These are phyloP conservation scores for Drosophila azteca DNA, from an alignment of 1,140 invertebrate genomes.

Conservation along the genomic window DNA sequence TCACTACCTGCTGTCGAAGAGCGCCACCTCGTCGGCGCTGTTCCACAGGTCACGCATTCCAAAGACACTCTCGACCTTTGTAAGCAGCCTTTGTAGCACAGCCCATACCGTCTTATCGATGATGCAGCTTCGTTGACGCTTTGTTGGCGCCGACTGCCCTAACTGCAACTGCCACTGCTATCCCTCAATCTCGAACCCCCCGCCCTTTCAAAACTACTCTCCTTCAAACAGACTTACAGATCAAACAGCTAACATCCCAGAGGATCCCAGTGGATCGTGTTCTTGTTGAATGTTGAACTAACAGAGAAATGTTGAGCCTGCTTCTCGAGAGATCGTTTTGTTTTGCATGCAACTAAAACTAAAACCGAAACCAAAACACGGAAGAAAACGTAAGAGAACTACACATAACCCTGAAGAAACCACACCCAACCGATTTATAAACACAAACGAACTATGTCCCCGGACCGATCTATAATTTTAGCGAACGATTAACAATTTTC, in stretches of 20 bases:
- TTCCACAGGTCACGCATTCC: slow-evolving; percentile 84
- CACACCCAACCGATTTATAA: no score
- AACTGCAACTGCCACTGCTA: slow-evolving; percentile 31
- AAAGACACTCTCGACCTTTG: slow-evolving; percentile 84
- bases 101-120: slow-evolving; percentile 4
- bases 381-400: slow-evolving; percentile 39
- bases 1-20: slow-evolving; percentile 75
- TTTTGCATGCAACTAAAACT: slow-evolving; percentile 25
- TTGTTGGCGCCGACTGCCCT: slow-evolving; percentile 39
- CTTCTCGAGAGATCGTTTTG: not conserved
- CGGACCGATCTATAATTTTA: not conserved
- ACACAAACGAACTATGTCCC: no score
- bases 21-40: slow-evolving; percentile 79
- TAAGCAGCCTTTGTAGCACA: slow-evolving; percentile 63
- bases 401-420: not conserved
- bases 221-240: slow-evolving; percentile 29
- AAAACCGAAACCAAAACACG: not conserved
- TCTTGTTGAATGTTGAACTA: slow-evolving; percentile 57
- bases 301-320: slow-evolving; percentile 25
- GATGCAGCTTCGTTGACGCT: slow-evolving; percentile 53
- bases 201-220: not conserved
- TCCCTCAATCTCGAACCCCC: slow-evolving; percentile 3
- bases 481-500: not conserved
- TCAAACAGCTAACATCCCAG: slow-evolving; percentile 57
- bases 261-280: slow-evolving; percentile 39